These are phyloP conservation scores for Polyodon spathula DNA, from an alignment of 2,113 vertebrate genomes.

Conservation along the genomic window DNA sequence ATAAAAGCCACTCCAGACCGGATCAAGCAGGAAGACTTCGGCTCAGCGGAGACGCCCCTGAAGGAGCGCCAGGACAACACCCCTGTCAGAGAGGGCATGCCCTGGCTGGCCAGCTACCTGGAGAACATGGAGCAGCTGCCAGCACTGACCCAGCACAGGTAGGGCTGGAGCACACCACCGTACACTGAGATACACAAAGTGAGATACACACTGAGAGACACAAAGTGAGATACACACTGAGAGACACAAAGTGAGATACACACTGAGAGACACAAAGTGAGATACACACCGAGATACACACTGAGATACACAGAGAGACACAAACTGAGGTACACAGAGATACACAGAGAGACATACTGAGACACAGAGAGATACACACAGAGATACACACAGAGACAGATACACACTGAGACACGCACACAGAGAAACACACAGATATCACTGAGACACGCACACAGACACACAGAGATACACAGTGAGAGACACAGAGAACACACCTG, in stretches of 20 bases:
- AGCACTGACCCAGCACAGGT: conserved; percentile 57
- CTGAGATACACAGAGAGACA: not conserved
- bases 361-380: too few species aligned
- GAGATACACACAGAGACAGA: not conserved
- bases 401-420: not conserved
- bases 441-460: not conserved
- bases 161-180: not conserved
- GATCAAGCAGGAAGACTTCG: conserved; percentile 77
- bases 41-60: conserved; percentile 51
- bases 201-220: too few species aligned
- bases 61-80: conserved; percentile 61
- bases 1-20: conserved; percentile 82
- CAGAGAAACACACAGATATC: too few species aligned
- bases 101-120: conserved; percentile 78
- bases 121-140: conserved; percentile 68
- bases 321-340: not conserved
- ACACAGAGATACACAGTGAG: too few species aligned
- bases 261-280: too few species aligned
- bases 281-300: not conserved
- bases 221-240: too few species aligned
- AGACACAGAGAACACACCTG: too few species aligned
- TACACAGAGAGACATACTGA: not conserved
- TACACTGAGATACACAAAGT: too few species aligned
- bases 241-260: too few species aligned
- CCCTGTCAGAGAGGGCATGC: conserved; percentile 67